These are phyloP conservation scores for Mobula birostris DNA, from an alignment of 2,113 vertebrate genomes.

Conservation along the genomic window DNA sequence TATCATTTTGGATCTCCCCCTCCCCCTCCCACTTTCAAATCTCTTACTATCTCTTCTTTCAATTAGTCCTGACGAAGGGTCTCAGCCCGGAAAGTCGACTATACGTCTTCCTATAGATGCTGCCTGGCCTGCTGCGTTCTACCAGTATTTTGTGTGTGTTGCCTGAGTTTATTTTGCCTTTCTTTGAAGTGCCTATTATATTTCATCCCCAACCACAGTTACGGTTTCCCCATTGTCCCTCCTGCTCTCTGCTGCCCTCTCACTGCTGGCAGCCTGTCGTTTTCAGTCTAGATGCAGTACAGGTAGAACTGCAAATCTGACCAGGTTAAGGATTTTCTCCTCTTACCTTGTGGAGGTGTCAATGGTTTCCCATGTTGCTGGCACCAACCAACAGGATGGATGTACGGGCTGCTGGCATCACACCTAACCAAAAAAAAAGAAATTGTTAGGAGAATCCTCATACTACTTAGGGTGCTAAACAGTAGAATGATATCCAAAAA, in stretches of 20 bases:
- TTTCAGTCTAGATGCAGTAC: not conserved
- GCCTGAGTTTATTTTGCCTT: not conserved
- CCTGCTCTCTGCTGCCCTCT: not conserved
- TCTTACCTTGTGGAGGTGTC: slow-evolving; percentile 92
- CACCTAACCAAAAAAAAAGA: slow-evolving; percentile 65
- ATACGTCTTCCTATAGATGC: no score
- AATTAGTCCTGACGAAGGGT: no score
- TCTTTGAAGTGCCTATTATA: not conserved
- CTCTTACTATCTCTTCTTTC: no score
- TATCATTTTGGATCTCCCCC: no score
- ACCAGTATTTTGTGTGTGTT: no score
- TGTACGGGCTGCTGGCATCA: slow-evolving; percentile 90
- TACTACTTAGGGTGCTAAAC: not conserved
- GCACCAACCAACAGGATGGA: slow-evolving; percentile 96
- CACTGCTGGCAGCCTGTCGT: no score
- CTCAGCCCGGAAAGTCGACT: no score
- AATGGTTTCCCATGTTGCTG: slow-evolving; percentile 83
- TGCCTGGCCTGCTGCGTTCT: no score
- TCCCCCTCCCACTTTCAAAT: no score
- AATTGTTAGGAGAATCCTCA: not conserved
- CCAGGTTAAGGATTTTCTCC: not conserved
- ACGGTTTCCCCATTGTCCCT: no score
- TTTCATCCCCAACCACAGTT: no score
- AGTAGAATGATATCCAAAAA: not conserved
- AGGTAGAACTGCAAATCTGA: not conserved